Base-by-base conservation (phyloP, 2,888 invertebrate species). In the Eupithecia tripunctaria region DNA sequence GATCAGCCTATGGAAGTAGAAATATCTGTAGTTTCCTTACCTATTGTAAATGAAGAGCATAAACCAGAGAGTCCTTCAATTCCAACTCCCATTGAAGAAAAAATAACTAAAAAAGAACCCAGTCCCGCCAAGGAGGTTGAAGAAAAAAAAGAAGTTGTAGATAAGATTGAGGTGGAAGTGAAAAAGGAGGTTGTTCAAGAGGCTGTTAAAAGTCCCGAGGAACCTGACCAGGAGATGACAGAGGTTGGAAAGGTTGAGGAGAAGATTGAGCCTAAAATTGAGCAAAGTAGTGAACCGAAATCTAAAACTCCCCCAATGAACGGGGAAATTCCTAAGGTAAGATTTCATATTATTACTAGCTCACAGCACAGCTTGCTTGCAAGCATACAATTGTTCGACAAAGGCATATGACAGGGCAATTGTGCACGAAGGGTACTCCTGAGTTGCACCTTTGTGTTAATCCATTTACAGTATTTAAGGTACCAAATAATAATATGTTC, bases 261-360 rank as follows among this genome's bases (percentile, higher is more conserved):
- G 51, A 91, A 88, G 81, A 76, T 80, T 38, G 87, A 89, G 71
- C 72, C 79, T 2, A 90, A 89, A 80, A 81, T 84, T 21, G 78
- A 84, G 38, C 66, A 72, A 4, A 56, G 25, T 14, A 25, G 12
- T 56, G 56, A 56, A 21, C 56, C 21, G 0, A 91, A 88, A 76
- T 75, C 84, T 60, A 88, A 85, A 77, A 76, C 82, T 25, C 56
- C 56, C 63, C 85, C 93, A 25, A 82, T 93, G 75, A 94, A 94
- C 85, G 94, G 94, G 74, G 93, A 94, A 82, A 81, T 93, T 70
- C 70, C 80, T 69, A 94, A 93, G 90, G 92, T 91, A 84, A 79
- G 59, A 7, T 12, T 2, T 51, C 21, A 12, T 62, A n/a, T 62
- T 8, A n/a, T n/a, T 8, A 36, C 36, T 36, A 36, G 10, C 36